Conservation (phyloP, 1,140 invertebrate genomes). For the Drosophila repletoides region DNA sequence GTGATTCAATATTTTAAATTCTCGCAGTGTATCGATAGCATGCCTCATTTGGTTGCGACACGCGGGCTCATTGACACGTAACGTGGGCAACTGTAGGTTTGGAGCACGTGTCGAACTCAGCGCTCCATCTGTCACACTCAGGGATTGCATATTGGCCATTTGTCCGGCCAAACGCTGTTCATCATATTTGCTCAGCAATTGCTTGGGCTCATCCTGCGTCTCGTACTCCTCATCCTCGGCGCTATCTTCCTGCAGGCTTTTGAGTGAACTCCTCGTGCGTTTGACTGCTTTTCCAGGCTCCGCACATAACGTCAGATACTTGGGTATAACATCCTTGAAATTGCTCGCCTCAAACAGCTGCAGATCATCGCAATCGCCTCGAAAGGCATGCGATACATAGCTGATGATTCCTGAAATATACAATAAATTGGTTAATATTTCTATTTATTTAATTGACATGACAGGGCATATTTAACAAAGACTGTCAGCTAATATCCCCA, state of each 20-base stretch:
- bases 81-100: conserved; percentile 60
- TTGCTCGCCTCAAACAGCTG: conserved; percentile 68
- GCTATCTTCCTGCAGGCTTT: conserved; percentile 27
- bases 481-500: no score
- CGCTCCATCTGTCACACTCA: conserved; percentile 57
- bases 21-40: conserved; percentile 54
- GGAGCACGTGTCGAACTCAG: conserved; percentile 60
- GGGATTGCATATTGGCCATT: conserved; percentile 60
- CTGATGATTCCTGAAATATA: conserved; percentile 71
- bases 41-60: conserved; percentile 68
- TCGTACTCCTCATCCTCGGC: conserved; percentile 5
- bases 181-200: conserved; percentile 48
- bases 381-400: conserved; percentile 69
- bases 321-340: conserved; percentile 67
- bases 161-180: conserved; percentile 56
- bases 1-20: conserved; percentile 68
- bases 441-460: no score
- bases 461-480: no score
- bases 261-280: conserved; percentile 4
- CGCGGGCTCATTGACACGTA: conserved; percentile 58
- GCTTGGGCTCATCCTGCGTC: background rate
- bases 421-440: background rate
- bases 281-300: conserved; percentile 68
- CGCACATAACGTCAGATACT: conserved; percentile 68
- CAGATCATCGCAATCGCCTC: conserved; percentile 70